These are phyloP conservation scores for Neodiprion pinetum DNA, from an alignment of 1,140 invertebrate species.

Conservation along the genomic window DNA sequence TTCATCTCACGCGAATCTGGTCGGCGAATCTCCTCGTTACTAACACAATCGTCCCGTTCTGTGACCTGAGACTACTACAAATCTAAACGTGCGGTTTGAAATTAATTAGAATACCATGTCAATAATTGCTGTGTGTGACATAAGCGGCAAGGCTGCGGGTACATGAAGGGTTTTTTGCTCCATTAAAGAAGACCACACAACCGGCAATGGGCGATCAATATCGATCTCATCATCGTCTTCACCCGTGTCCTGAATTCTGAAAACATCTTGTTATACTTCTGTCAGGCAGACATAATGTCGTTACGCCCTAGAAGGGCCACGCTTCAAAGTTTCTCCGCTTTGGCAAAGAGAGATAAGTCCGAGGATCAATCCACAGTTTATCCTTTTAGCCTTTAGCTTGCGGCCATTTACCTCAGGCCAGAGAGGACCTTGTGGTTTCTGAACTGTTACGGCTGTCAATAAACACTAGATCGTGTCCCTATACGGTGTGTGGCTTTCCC, in stretches of 20 bases:
- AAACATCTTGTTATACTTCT: too few species aligned
- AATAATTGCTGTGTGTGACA: background rate
- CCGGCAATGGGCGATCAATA: too few species aligned
- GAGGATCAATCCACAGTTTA: too few species aligned
- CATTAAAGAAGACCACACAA: too few species aligned
- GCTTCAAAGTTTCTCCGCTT: too few species aligned
- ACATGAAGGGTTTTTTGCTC: too few species aligned
- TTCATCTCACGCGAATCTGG: background rate
- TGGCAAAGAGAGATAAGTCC: too few species aligned
- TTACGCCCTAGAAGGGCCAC: too few species aligned
- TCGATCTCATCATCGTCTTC: too few species aligned
- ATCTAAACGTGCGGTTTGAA: background rate
- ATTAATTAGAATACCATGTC: background rate
- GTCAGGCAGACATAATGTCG: too few species aligned
- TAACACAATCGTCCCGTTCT: background rate
- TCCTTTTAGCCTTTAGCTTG: conserved; percentile 9
- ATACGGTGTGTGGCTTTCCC: conserved; percentile 5
- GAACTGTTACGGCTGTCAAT: conserved; percentile 20
- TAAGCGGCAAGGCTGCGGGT: background rate
- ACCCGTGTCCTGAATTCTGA: too few species aligned
- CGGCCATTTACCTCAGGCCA: conserved; percentile 14
- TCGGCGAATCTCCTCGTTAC: background rate
- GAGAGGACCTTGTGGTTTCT: conserved; percentile 11
- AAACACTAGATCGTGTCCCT: conserved; percentile 13
- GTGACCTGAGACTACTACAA: background rate